Conservation (phyloP, 1,140 invertebrate genomes). For the Cydia pomonella region DNA sequence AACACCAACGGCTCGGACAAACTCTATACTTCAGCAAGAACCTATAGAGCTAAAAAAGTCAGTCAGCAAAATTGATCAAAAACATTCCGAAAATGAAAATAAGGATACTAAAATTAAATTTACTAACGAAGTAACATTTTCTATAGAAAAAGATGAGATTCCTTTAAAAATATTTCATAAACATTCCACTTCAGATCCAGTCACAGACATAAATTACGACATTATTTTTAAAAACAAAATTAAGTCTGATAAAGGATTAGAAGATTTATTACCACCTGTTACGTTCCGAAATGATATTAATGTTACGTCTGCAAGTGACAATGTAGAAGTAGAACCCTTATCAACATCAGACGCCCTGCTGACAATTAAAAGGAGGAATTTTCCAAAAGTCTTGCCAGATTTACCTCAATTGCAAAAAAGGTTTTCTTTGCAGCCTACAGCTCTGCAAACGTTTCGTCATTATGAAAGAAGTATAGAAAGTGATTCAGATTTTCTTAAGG, state of each 20-base stretch:
- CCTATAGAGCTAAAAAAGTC: slow-evolving; percentile 87
- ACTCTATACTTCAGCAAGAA: slow-evolving; percentile 86
- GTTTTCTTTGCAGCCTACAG: slow-evolving; percentile 79
- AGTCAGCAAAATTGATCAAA: slow-evolving; percentile 63
- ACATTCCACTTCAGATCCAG: slow-evolving; percentile 88
- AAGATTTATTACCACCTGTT: slow-evolving; percentile 79
- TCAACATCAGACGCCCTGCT: slow-evolving; percentile 86
- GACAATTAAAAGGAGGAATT: slow-evolving; percentile 88
- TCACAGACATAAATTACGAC: slow-evolving; percentile 80
- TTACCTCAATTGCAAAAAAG: slow-evolving; percentile 81
- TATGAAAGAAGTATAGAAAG: slow-evolving; percentile 65
- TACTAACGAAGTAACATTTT: slow-evolving; percentile 79
- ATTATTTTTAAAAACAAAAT: slow-evolving; percentile 67
- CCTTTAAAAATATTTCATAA: slow-evolving; percentile 83
- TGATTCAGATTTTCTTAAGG: slow-evolving; percentile 70
- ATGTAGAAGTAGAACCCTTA: slow-evolving; percentile 62
- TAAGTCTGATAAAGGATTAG: slow-evolving; percentile 51
- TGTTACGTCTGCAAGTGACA: slow-evolving; percentile 84
- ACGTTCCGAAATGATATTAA: slow-evolving; percentile 84
- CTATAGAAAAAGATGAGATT: slow-evolving; percentile 57
- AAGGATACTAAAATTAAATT: slow-evolving; percentile 62
- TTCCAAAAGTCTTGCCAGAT: slow-evolving; percentile 91
- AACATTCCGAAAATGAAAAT: slow-evolving; percentile 56
- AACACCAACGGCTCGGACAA: slow-evolving; percentile 85
- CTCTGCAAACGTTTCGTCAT: slow-evolving; percentile 69